Conservation (phyloP, 2,113 vertebrate species). For the Caracal caracal region DNA sequence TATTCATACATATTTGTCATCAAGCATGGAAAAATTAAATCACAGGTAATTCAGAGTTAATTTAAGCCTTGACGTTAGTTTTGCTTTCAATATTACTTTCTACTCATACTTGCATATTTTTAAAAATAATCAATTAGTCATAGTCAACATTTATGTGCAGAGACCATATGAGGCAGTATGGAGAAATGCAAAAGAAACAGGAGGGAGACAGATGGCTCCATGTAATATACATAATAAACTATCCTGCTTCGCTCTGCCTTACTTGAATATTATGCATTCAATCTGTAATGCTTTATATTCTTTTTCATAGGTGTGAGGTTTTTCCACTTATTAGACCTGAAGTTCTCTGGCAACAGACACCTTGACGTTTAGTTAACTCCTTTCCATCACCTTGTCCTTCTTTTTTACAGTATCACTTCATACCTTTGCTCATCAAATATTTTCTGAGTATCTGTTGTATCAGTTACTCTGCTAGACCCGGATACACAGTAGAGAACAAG, state of each 20-base stretch:
- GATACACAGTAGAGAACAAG: background rate
- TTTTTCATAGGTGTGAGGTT: conserved; percentile 11
- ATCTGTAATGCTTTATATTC: conserved; percentile 1
- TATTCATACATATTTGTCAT: background rate
- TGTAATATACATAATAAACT: conserved; percentile 61
- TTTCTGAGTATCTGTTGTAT: background rate
- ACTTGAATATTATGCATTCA: background rate
- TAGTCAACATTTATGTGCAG: conserved; percentile 67
- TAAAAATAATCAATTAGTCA: conserved; percentile 75
- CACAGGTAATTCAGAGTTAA: conserved; percentile 41
- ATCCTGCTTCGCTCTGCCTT: conserved; percentile 19
- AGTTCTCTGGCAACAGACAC: background rate
- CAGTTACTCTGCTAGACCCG: background rate
- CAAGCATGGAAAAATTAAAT: conserved; percentile 54
- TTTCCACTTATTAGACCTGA: background rate
- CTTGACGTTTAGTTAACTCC: conserved; percentile 1
- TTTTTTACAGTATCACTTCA: background rate
- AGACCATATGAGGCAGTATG: conserved; percentile 55
- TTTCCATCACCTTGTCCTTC: background rate
- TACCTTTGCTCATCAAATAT: background rate
- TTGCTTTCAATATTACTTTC: conserved; percentile 59
- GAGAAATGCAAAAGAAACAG: conserved; percentile 64
- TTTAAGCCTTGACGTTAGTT: conserved; percentile 56
- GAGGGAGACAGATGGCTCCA: conserved; percentile 62
- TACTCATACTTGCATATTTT: conserved; percentile 62